Percentiles rank a stretch among this genome's conserved stretches.
Conservation (phyloP, 2,888 invertebrate species). For the Willowsia nigromaculata region DNA sequence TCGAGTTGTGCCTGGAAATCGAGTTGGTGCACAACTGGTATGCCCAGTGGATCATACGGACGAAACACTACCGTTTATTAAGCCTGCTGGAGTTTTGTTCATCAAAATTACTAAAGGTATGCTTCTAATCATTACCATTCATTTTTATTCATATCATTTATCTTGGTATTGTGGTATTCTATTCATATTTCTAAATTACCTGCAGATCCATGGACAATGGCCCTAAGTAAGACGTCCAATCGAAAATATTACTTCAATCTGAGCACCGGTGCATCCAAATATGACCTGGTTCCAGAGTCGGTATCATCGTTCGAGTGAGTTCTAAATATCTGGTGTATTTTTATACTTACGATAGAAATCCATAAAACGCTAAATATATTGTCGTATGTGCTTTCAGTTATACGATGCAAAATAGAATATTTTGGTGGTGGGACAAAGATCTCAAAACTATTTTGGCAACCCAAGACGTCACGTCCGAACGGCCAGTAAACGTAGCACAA, state of each 20-base stretch:
- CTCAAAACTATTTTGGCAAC: constrained; percentile 60
- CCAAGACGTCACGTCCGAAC: constrained; percentile 46
- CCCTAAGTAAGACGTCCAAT: constrained; percentile 58
- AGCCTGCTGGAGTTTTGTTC: constrained; percentile 74
- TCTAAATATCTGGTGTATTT: neutral
- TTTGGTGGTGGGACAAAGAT: constrained; percentile 72
- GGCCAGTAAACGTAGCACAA: neutral
- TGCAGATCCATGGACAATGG: constrained; percentile 77
- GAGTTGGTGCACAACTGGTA: constrained; percentile 42
- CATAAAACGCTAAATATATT: neutral
- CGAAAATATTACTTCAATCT: constrained; percentile 74
- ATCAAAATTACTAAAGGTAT: constrained; percentile 76
- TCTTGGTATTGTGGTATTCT: neutral
- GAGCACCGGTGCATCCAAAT: constrained; percentile 49
- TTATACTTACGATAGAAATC: neutral
- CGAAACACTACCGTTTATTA: constrained; percentile 68
- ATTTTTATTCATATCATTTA: neutral
- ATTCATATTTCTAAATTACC: neutral
- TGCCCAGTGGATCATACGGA: constrained; percentile 75
- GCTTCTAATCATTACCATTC: no score
- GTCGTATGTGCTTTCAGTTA: constrained; percentile 46
- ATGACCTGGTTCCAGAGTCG: constrained; percentile 63
- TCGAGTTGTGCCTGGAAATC: constrained; percentile 47
- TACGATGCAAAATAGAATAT: constrained; percentile 72
- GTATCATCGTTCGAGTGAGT: constrained; percentile 74